Evolutionary conservation across 2,888 invertebrate species (phyloP).

Genomic region (Muscina levida): DNA sequence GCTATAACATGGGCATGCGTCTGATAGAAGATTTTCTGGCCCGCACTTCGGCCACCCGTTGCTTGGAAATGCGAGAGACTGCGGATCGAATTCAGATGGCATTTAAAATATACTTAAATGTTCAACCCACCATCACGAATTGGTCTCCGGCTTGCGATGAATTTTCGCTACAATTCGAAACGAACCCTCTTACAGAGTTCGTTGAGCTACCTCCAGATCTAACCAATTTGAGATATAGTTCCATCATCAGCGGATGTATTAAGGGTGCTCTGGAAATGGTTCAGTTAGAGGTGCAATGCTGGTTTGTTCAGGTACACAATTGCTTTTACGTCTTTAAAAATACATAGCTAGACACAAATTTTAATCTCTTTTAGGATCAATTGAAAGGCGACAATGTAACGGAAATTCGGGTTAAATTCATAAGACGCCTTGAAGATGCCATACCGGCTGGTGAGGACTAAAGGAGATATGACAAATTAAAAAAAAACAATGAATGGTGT

Average conservation of each 20-base stretch:
- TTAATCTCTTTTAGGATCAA: constrained; percentile 86
- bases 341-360: constrained; percentile 9
- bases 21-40: constrained; percentile 99
- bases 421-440: constrained; percentile 96
- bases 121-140: constrained; percentile 94
- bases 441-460: constrained; percentile 99
- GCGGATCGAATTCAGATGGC: constrained; percentile 95
- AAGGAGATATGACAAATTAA: constrained; percentile 16
- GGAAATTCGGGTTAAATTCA: constrained; percentile 96
- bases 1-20: constrained; percentile 98
- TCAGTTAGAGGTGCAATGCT: constrained; percentile 95
- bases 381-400: constrained; percentile 96
- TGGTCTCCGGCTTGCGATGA: constrained; percentile 98
- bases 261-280: constrained; percentile 99
- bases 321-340: background rate
- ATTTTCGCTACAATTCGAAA: constrained; percentile 96
- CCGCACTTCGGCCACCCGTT: constrained; percentile 92
- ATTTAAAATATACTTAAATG: constrained; percentile 90
- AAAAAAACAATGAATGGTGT: background rate
- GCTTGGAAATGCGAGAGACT: constrained; percentile 97
- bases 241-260: constrained; percentile 93
- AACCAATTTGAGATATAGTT: constrained; percentile 92
- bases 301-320: constrained; percentile 88
- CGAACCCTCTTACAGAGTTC: constrained; percentile 97
- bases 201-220: constrained; percentile 95